Base-by-base conservation (phyloP, 2,113 vertebrate species). In the Montifringilla adamsi region DNA sequence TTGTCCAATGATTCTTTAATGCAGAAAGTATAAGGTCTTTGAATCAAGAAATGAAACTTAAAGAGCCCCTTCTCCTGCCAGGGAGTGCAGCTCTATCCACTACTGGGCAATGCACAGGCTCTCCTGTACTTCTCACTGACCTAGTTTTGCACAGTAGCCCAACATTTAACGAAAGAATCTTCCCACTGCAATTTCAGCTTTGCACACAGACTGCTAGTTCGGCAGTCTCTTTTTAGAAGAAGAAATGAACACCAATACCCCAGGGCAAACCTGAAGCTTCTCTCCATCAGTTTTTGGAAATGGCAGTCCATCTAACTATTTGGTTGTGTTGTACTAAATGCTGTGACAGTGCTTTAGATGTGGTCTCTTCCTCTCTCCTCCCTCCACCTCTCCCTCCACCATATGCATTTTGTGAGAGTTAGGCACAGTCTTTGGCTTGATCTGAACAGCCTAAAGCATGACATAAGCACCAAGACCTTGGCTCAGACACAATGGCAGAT, bases 281-380 rank as follows among this genome's bases (percentile, higher is more conserved):
- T 33, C 43, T 76, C 14, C 2, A 3, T n/a, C 22, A 17, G 1
- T 24, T 41, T 82, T 75, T 49, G 23, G 12, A 73, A 68, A 73
- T 11, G 28, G 5, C 1, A 3, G 23, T 49, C n/a, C 5, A 3
- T 16, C 19, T 11, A 73, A 22, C 9, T 26, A 3, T 7, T 2
- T 56, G 37, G 8, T 24, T 69, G 15, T 69, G n/a, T 12, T 73
- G 56, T 27, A 9, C 27, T 23, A 43, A 10, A 4, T 41, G 8
- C 14, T n/a, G 18, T 14, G 22, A 56, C 28, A 16, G 26, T 49
- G 7, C 17, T 76, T 43, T 46, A 53, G 18, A 14, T 74, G 30
- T 58, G 18, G 5, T 63, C 27, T 77, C 15, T 56, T 87, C 27
- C 43, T 55, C 21, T 60, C 22, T 67, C 19, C 9, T 70, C 9